These are phyloP conservation scores for Pseudorectes ferrugineus DNA, from an alignment of 2,113 vertebrate genomes.

Conservation along the genomic window DNA sequence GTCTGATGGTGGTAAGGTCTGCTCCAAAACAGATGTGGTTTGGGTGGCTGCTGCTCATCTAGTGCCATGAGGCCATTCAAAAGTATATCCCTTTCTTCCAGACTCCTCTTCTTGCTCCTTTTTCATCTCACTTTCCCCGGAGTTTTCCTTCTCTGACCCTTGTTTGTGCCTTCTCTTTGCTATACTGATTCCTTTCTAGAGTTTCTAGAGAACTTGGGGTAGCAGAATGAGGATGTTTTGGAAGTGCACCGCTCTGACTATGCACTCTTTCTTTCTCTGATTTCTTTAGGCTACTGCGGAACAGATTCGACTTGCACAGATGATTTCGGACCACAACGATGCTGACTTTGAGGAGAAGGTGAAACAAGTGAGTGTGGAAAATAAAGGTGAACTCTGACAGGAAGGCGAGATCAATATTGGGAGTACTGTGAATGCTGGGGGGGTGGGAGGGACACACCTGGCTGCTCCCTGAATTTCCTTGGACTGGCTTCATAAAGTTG, in stretches of 20 bases:
- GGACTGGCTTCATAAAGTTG: not conserved
- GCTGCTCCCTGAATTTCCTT: not conserved
- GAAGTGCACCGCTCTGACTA: rapidly evolving
- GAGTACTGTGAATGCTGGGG: rapidly evolving
- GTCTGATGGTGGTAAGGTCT: not conserved
- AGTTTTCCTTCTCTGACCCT: not conserved
- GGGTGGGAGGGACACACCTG: not conserved
- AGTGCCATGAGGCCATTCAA: not conserved
- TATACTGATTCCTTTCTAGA: not conserved
- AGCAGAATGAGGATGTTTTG: not conserved
- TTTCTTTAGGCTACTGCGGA: slow-evolving; percentile 89
- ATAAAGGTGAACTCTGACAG: not conserved
- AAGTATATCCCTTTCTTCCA: not conserved
- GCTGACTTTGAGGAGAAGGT: slow-evolving; percentile 98
- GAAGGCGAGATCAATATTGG: not conserved
- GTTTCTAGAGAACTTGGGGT: not conserved
- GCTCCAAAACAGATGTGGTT: not conserved
- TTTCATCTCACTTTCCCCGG: not conserved
- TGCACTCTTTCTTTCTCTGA: not conserved
- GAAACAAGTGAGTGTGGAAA: slow-evolving; percentile 85
- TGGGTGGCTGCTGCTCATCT: not conserved
- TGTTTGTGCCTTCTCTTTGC: not conserved
- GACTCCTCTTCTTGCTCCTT: not conserved
- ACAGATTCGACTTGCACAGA: slow-evolving; percentile 98
- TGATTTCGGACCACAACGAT: slow-evolving; percentile 99